Base-by-base conservation (phyloP, 37 sponge, comb jelly and placozoan species). In the Oopsacas minuta region DNA sequence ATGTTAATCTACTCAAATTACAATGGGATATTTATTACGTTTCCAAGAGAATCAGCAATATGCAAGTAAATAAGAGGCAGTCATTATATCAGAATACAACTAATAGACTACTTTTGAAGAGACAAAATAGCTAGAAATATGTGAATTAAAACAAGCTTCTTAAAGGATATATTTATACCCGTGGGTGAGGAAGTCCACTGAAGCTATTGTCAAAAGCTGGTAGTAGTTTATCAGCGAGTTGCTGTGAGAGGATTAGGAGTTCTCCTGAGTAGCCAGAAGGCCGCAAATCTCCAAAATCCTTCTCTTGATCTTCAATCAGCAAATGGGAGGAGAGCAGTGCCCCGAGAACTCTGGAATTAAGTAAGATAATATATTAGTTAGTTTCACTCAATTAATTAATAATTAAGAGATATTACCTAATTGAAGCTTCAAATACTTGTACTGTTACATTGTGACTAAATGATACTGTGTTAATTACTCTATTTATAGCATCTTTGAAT, bases 381-480 rank as follows among this genome's bases (percentile, higher is more conserved):
- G 51, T 39, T 17, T 84, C 23, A 36, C 0, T 34, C 17, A 12
- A 34, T 1, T 61, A 85, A 23, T 0, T 1, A 37, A 15, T 12
- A 75, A 23, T 34, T 36, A 0, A 0, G 28, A 37, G 17, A 17
- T 37, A 30, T 30, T 81, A 93, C 94, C 96, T 90, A n/a, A 98
- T 98, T 32, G 88, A 93, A 1, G 90, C 94, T 81, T 98, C 99
- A 91, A 98, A 98, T 32, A 98, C 99, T 86, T 94, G 96, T 5
- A 98, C 96, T 39, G 94, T 98, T 0, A 89, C 81, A 39, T 87
- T 86, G 15, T 89, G 86, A 61, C 88, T 82, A 75, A 98, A 98
- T 35, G 90, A 85, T 35, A 95, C 94, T 8, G 89, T 84, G 38
- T 98, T 86, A 37, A 93, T 37, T 0, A 95, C 84, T 32, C 92